These are phyloP conservation scores for Myotis yumanensis DNA, from an alignment of 2,113 vertebrate species.

Conservation along the genomic window DNA sequence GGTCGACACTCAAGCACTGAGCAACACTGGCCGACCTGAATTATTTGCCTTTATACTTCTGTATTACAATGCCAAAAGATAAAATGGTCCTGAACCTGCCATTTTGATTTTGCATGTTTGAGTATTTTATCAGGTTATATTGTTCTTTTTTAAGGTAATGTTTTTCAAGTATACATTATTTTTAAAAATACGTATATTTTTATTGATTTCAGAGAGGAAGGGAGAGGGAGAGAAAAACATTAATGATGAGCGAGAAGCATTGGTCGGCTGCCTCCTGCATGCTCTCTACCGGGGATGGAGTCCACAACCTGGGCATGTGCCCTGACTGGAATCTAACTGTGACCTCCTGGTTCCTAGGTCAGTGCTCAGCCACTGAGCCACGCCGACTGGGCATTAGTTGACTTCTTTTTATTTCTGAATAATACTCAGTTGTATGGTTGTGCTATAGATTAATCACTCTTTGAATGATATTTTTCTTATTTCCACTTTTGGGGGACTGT, in stretches of 20 bases:
- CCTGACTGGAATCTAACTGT: no score
- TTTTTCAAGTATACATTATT: background rate
- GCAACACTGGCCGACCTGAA: background rate
- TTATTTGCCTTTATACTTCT: background rate
- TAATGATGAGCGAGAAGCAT: no score
- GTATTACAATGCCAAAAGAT: background rate
- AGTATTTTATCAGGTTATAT: background rate
- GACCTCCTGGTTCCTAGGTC: no score
- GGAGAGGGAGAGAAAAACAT: no score
- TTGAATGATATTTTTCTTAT: background rate
- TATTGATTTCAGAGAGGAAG: no score
- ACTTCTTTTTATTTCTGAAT: background rate
- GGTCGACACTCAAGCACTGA: no score
- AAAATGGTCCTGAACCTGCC: background rate
- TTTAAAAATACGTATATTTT: background rate
- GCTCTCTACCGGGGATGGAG: no score
- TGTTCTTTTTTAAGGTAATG: background rate
- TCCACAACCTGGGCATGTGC: no score
- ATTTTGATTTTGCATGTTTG: background rate
- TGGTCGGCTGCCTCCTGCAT: no score
- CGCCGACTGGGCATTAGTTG: background rate
- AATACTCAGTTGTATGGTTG: background rate
- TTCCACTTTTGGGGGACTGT: background rate
- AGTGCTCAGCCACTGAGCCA: no score
- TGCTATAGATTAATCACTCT: background rate